A percentile compares a stretch with the other conserved stretches of the same genome.
phyloP scores from a whole-genome alignment of 2,113 vertebrate genomes.

The Hystrix brachyura region DNA sequence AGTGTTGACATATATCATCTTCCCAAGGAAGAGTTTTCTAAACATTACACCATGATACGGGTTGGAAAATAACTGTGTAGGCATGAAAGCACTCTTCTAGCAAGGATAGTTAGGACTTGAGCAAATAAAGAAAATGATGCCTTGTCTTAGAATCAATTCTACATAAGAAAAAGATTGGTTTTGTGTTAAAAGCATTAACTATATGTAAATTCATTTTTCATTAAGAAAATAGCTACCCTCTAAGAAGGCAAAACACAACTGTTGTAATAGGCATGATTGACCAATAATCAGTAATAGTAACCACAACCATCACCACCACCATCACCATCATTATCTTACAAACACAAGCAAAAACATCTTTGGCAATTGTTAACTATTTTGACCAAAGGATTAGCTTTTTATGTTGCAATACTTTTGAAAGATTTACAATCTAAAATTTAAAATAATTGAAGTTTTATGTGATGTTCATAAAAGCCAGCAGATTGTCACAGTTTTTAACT shows the following conservation, averaged over 20 bases:
- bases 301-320: background rate
- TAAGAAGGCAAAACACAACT: background rate
- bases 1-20: background rate
- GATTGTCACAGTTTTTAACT: background rate
- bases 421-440: background rate
- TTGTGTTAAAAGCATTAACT: background rate
- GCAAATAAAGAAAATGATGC: background rate
- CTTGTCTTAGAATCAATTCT: background rate
- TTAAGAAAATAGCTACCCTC: slow-evolving; percentile 26
- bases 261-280: background rate
- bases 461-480: background rate
- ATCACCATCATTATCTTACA: background rate
- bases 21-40: slow-evolving; percentile 24
- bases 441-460: background rate
- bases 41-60: background rate
- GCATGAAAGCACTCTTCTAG: background rate
- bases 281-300: background rate
- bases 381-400: background rate
- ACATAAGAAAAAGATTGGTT: background rate
- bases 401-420: background rate
- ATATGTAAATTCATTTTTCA: background rate
- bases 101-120: background rate
- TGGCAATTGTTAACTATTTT: background rate
- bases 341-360: background rate
- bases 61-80: background rate